Evolutionary conservation across 2,113 vertebrate species (phyloP).

Genomic region (Edolisoma coerulescens): DNA sequence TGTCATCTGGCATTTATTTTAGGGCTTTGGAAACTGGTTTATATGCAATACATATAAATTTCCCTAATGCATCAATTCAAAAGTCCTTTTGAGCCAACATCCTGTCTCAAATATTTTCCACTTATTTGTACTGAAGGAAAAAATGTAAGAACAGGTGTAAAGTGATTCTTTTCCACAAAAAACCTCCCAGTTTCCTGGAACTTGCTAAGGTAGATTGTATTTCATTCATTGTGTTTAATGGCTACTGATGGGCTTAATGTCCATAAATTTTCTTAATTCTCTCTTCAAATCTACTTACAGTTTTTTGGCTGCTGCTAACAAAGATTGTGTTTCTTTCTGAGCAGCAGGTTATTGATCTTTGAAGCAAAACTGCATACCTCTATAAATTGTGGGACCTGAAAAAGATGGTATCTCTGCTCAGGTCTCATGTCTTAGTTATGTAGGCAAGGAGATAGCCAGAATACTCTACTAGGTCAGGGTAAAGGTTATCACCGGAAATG

Average conservation of each 20-base stretch:
- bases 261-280: background rate
- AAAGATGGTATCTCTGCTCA: background rate
- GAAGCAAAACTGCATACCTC: background rate
- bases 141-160: slow-evolving; percentile 2
- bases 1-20: background rate
- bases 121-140: background rate
- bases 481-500: background rate
- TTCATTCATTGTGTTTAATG: background rate
- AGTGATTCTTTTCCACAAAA: background rate
- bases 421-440: background rate
- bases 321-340: background rate
- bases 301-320: background rate
- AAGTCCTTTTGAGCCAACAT: background rate
- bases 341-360: background rate
- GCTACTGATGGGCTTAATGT: background rate
- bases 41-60: background rate
- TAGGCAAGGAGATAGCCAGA: background rate
- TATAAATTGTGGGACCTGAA: background rate
- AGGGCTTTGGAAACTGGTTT: background rate
- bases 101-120: background rate
- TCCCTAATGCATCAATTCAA: background rate
- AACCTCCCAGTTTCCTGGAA: background rate
- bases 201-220: background rate
- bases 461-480: background rate
- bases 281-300: background rate